Conservation (phyloP, 2,888 invertebrate genomes). For the Drosophila lutescens region DNA sequence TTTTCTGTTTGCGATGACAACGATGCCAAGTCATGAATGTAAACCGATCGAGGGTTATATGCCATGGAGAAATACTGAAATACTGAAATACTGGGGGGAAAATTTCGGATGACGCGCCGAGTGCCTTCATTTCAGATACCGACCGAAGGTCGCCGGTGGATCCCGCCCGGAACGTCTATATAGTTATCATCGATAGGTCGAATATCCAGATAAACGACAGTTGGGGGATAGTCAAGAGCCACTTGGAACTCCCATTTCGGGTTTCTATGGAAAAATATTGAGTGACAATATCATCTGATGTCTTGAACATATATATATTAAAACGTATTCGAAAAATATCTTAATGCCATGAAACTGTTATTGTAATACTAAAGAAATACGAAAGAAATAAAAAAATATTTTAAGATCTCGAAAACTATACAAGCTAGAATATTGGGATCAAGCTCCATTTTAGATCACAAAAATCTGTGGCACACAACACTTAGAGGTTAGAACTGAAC, state of each 20-base stretch:
- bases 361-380: no score
- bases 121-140: conserved; percentile 16
- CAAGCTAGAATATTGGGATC: no score
- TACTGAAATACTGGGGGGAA: conserved; percentile 14
- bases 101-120: conserved; percentile 37
- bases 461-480: no score
- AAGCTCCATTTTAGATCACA: no score
- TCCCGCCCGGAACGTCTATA: conserved; percentile 1
- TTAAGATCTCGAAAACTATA: no score
- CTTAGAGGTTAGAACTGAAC: no score
- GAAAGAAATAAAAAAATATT: no score
- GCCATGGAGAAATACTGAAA: conserved; percentile 12
- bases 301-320: background rate
- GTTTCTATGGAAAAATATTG: conserved; percentile 3
- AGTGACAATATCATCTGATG: background rate
- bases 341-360: no score
- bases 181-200: background rate
- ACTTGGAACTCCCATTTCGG: conserved; percentile 19
- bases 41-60: conserved; percentile 37
- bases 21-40: conserved; percentile 45
- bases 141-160: conserved; percentile 15
- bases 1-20: conserved; percentile 39
- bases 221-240: conserved; percentile 20
- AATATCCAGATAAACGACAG: conserved; percentile 7
- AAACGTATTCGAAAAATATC: no score